phyloP scores from a whole-genome alignment of 2,113 vertebrate species.

The Rhinopithecus roxellana region DNA sequence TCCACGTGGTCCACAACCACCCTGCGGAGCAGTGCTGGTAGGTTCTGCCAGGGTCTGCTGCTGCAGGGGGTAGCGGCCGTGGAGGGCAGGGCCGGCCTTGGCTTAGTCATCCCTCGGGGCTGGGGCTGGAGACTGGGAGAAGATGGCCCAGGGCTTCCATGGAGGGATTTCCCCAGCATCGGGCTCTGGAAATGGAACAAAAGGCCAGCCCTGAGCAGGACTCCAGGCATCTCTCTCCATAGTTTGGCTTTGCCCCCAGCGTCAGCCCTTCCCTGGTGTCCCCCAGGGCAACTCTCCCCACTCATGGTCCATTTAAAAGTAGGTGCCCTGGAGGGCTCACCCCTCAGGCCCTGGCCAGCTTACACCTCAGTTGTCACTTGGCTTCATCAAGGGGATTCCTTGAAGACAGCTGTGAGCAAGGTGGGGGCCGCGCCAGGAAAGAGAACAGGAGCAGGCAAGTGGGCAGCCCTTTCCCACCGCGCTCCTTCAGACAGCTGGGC shows the following conservation, averaged over 20 bases:
- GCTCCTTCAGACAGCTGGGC: too few species aligned
- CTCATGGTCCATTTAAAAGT: neutral
- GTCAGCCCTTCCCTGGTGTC: neutral
- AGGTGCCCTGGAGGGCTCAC: neutral
- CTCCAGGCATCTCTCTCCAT: neutral
- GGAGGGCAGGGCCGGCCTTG: neutral
- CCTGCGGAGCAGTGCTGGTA: constrained; percentile 95
- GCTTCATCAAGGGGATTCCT: neutral
- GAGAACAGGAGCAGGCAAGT: fast-evolving
- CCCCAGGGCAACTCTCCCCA: too few species aligned
- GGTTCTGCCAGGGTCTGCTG: neutral
- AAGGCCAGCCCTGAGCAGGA: neutral
- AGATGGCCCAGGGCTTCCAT: fast-evolving
- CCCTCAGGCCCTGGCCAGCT: neutral
- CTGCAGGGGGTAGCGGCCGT: fast-evolving
- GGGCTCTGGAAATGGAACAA: neutral
- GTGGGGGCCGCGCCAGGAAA: neutral
- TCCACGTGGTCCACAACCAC: constrained; percentile 99
- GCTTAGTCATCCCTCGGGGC: fast-evolving
- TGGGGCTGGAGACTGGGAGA: neutral
- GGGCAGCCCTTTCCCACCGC: fast-evolving
- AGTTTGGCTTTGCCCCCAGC: neutral
- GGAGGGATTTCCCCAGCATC: fast-evolving
- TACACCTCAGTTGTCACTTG: neutral
- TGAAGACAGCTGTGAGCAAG: neutral